A percentile compares a stretch with the other conserved stretches of the same genome.
These are phyloP conservation scores for Palythoa heliodiscus DNA, from an alignment of 92 coral and sea anemone genomes.

Conservation along the genomic window DNA sequence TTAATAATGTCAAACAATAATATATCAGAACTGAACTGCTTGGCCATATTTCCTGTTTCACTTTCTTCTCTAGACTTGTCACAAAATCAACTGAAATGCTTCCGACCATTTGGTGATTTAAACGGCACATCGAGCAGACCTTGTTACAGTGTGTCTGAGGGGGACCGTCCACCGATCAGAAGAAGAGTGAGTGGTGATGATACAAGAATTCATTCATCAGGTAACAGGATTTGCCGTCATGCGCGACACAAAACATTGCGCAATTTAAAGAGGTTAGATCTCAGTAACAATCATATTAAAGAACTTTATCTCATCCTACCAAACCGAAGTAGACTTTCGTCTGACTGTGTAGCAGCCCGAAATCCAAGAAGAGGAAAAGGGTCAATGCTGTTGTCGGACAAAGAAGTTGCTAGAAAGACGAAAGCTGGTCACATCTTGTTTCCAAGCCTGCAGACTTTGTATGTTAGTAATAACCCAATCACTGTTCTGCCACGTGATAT, in stretches of 20 bases:
- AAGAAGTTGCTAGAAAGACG: conserved; percentile 24
- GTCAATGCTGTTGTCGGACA: conserved; percentile 45
- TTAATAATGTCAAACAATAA: conserved; percentile 80
- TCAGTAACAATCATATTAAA: conserved; percentile 73
- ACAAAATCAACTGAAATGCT: conserved; percentile 60
- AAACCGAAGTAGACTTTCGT: conserved; percentile 24
- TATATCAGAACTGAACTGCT: conserved; percentile 68
- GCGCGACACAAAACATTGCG: conserved; percentile 72
- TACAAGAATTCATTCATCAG: conserved; percentile 48
- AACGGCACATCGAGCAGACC: conserved; percentile 44
- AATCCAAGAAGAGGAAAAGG: conserved; percentile 42
- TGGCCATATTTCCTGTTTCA: conserved; percentile 89
- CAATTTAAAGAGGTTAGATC: conserved; percentile 87
- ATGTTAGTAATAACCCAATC: conserved; percentile 74
- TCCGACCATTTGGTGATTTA: conserved; percentile 61
- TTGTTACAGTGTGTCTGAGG: conserved; percentile 80
- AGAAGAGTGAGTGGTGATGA: conserved; percentile 69
- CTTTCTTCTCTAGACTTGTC: conserved; percentile 89
- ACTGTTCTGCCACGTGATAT: conserved; percentile 67
- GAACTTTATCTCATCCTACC: conserved; percentile 68
- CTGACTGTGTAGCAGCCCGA: conserved; percentile 1
- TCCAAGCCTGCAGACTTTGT: conserved; percentile 85
- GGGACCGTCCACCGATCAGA: conserved; percentile 60
- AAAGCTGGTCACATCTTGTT: conserved; percentile 61
- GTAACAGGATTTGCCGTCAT: conserved; percentile 79